phyloP scores from a whole-genome alignment of 2,797 vertebrate species.

The Tapirus indicus region DNA sequence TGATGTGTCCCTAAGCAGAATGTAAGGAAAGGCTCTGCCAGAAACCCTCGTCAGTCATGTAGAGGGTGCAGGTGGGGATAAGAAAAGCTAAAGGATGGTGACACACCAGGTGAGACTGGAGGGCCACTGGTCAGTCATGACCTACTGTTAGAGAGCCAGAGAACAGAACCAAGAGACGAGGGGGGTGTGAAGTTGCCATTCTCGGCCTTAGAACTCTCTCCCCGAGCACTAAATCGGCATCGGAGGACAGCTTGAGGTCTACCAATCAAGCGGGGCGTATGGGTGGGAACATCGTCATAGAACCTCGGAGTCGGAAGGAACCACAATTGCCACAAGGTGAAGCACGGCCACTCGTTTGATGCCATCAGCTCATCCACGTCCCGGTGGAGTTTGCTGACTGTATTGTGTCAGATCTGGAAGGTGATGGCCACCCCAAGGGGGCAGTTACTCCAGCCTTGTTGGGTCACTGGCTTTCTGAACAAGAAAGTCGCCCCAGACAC shows the following conservation, averaged over 20 bases:
- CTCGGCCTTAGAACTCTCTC: background rate
- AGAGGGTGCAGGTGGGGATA: fast-evolving
- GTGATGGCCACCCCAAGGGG: fast-evolving
- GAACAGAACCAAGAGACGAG: background rate
- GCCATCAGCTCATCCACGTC: too few species aligned
- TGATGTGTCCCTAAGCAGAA: background rate
- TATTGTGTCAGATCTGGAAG: background rate
- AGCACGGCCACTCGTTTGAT: fast-evolving
- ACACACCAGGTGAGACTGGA: background rate
- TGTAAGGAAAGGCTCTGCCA: background rate
- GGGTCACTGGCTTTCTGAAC: background rate
- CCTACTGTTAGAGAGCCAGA: background rate
- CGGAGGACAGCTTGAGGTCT: too few species aligned
- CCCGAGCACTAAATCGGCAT: background rate
- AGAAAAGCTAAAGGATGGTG: background rate
- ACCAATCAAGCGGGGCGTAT: background rate
- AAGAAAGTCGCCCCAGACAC: background rate
- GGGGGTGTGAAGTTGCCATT: background rate
- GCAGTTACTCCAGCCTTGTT: too few species aligned
- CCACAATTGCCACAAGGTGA: background rate
- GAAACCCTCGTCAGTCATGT: background rate
- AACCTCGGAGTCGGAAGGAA: background rate
- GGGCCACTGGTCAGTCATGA: background rate
- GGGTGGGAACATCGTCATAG: background rate
- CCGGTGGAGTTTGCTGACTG: background rate